Percentiles rank a stretch among this genome's conserved stretches.
phyloP scores from a whole-genome alignment of 1,140 invertebrate genomes.

The Periplaneta americana region DNA sequence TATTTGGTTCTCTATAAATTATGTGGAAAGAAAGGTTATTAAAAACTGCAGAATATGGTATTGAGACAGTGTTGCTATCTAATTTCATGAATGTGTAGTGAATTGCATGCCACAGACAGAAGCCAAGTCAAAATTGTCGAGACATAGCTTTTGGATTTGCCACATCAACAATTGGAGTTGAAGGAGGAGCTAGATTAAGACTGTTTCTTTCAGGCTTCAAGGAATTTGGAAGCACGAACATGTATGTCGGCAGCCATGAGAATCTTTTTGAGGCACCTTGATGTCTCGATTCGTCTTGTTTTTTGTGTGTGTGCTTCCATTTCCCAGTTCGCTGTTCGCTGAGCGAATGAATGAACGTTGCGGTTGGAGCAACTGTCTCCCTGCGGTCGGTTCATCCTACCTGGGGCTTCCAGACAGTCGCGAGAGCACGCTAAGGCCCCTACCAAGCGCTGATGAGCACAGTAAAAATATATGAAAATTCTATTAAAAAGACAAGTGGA shows the following conservation, averaged over 20 bases:
- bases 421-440: not conserved
- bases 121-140: not conserved
- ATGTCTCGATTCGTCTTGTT: conserved; percentile 10
- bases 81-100: not conserved
- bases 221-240: not conserved
- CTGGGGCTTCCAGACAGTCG: not conserved
- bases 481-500: conserved; percentile 5
- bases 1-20: not conserved
- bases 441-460: conserved; percentile 1
- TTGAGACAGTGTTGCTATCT: not conserved
- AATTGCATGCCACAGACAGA: not conserved
- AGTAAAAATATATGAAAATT: conserved; percentile 11
- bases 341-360: conserved; percentile 8
- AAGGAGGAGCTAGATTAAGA: not conserved
- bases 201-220: not conserved
- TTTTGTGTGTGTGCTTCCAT: conserved; percentile 11
- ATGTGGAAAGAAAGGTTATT: not conserved
- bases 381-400: not conserved
- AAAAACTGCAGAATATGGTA: not conserved
- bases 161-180: not conserved
- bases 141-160: not conserved
- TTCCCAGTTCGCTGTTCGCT: conserved; percentile 11
- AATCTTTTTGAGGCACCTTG: not conserved
- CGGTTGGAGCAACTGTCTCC: not conserved
- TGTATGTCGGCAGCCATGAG: not conserved